These are phyloP conservation scores for Pecten maximus DNA, from an alignment of 2,888 invertebrate genomes.

Conservation along the genomic window DNA sequence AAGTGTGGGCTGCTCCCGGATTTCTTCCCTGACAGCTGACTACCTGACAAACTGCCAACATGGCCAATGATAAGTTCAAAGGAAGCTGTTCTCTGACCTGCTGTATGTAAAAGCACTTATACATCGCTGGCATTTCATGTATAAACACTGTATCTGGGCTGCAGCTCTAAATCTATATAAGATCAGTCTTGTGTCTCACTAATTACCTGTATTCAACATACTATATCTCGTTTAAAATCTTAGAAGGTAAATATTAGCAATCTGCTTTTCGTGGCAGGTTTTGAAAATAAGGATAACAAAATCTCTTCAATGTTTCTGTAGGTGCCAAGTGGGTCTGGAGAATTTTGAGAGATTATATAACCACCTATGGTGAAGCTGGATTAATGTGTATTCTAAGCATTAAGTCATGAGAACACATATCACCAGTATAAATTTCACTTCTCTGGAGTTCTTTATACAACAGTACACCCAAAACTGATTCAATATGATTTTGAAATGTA, in stretches of 20 bases:
- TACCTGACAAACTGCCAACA: conserved; percentile 15
- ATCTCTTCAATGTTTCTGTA: neutral
- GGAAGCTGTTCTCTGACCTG: neutral
- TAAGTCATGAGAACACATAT: too few species aligned
- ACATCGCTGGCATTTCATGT: conserved; percentile 19
- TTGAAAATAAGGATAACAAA: neutral
- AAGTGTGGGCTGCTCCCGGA: neutral
- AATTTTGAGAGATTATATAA: neutral
- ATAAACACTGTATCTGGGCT: neutral
- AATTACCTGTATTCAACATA: neutral
- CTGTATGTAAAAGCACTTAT: neutral
- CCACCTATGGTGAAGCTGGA: neutral
- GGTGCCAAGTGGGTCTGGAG: neutral
- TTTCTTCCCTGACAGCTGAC: neutral
- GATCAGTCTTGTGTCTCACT: neutral
- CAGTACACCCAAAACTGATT: too few species aligned
- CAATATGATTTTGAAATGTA: too few species aligned
- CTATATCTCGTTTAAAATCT: neutral
- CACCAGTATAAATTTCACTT: too few species aligned
- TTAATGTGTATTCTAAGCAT: neutral
- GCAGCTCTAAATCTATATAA: neutral
- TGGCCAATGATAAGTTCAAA: conserved; percentile 29
- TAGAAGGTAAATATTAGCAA: neutral
- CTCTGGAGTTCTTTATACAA: too few species aligned
- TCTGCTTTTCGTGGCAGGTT: neutral